Conservation (phyloP, 2,113 vertebrate species). For the Petaurus breviceps region DNA sequence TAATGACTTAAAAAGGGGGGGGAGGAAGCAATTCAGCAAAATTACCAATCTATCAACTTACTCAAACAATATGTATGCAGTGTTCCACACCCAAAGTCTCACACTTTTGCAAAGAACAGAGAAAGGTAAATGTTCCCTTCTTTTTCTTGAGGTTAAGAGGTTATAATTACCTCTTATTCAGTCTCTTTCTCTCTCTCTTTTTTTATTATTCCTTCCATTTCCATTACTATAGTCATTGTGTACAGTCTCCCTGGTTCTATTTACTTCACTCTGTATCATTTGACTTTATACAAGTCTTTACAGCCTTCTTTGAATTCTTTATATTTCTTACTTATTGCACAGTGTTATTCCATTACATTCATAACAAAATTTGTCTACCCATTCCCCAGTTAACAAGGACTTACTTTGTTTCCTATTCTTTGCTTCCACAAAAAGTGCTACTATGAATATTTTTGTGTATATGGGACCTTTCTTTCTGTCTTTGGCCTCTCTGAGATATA, state of each 20-base stretch:
- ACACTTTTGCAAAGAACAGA: not conserved
- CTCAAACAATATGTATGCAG: not conserved
- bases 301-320: not conserved
- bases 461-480: not conserved
- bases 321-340: not conserved
- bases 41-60: not conserved
- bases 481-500: not conserved
- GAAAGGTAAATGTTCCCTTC: not conserved
- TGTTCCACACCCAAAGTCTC: not conserved
- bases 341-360: not conserved
- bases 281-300: not conserved
- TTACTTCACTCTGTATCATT: not conserved
- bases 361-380: not conserved
- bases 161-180: not conserved
- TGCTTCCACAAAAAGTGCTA: not conserved
- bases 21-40: not conserved
- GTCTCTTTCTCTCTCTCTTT: not conserved
- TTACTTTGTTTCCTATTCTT: not conserved
- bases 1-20: not conserved
- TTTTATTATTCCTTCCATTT: not conserved
- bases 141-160: not conserved
- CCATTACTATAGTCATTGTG: not conserved
- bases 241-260: not conserved
- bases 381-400: not conserved
- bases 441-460: not conserved